phyloP scores from a whole-genome alignment of 2,888 invertebrate species.

The Tinea semifulvella region DNA sequence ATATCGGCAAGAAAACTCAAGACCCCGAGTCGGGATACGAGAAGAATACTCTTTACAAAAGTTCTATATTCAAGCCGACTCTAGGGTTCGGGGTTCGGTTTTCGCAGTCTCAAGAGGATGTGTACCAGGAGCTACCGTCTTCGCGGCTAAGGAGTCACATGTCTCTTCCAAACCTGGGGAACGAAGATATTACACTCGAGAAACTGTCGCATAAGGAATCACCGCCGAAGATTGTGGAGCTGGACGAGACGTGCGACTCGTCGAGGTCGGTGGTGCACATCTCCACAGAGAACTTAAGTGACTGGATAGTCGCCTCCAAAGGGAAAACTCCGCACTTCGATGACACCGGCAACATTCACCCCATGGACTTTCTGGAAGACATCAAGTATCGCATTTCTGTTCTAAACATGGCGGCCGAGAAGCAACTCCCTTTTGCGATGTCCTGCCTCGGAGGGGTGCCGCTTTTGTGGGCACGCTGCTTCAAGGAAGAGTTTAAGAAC shows the following conservation, averaged over 20 bases:
- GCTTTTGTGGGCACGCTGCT: constrained; percentile 58
- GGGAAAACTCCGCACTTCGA: constrained; percentile 54
- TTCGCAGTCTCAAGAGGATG: constrained; percentile 56
- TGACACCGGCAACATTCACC: constrained; percentile 50
- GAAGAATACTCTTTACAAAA: constrained; percentile 35
- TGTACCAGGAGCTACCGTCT: constrained; percentile 49
- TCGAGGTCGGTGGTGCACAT: constrained; percentile 33
- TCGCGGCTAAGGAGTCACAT: constrained; percentile 54
- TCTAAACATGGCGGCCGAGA: constrained; percentile 43
- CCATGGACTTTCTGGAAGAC: constrained; percentile 56
- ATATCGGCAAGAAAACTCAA: constrained; percentile 30
- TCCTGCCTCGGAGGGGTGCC: constrained; percentile 56
- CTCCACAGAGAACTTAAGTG: constrained; percentile 45
- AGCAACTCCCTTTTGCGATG: constrained; percentile 50
- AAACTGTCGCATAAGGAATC: constrained; percentile 32
- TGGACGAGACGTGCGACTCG: constrained; percentile 35
- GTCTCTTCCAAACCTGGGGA: constrained; percentile 58
- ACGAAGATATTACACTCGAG: constrained; percentile 38
- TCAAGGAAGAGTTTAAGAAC: constrained; percentile 45
- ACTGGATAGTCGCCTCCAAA: constrained; percentile 50
- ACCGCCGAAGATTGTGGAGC: constrained; percentile 45
- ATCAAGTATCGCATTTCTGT: constrained; percentile 52
- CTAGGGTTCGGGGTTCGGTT: constrained; percentile 57
- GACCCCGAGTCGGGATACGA: constrained; percentile 34
- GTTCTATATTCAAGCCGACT: constrained; percentile 49